phyloP scores from a whole-genome alignment of 2,888 invertebrate genomes.

The Smittia sp. region DNA sequence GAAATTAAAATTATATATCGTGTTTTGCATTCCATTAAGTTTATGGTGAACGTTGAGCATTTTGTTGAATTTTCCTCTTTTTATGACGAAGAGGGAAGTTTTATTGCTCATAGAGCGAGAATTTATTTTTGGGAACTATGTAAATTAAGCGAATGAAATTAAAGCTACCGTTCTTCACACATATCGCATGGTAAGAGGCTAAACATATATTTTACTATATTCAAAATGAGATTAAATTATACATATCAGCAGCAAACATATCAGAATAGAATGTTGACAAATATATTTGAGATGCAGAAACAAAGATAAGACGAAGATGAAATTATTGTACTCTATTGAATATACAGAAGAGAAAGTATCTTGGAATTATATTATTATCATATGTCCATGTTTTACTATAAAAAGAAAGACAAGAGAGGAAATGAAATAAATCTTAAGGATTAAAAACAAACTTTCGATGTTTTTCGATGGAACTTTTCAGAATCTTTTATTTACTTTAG shows the following conservation, averaged over 20 bases:
- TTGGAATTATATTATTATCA: slow-evolving; percentile 28
- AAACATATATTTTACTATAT: slow-evolving; percentile 17
- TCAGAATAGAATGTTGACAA: slow-evolving; percentile 25
- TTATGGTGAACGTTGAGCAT: neutral
- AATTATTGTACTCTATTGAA: slow-evolving; percentile 17
- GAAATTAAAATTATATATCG: slow-evolving; percentile 25
- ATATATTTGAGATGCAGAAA: neutral
- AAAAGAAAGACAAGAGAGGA: slow-evolving; percentile 28
- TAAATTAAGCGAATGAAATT: neutral
- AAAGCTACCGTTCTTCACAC: neutral
- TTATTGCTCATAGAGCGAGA: neutral
- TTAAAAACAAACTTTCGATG: slow-evolving; percentile 6
- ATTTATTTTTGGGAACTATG: slow-evolving; percentile 10
- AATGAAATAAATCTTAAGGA: slow-evolving; percentile 32
- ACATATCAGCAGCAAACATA: slow-evolving; percentile 40
- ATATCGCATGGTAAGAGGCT: neutral
- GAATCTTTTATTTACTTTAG: neutral
- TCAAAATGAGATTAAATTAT: slow-evolving; percentile 21
- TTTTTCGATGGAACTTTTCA: neutral
- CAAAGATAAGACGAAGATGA: neutral
- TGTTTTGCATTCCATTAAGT: slow-evolving; percentile 2
- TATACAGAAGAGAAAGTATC: slow-evolving; percentile 23
- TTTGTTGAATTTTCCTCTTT: neutral
- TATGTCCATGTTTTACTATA: slow-evolving; percentile 41
- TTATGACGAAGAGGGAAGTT: slow-evolving; percentile 8